phyloP scores from a whole-genome alignment of 2,888 invertebrate species.

The Vesta saturnalis region DNA sequence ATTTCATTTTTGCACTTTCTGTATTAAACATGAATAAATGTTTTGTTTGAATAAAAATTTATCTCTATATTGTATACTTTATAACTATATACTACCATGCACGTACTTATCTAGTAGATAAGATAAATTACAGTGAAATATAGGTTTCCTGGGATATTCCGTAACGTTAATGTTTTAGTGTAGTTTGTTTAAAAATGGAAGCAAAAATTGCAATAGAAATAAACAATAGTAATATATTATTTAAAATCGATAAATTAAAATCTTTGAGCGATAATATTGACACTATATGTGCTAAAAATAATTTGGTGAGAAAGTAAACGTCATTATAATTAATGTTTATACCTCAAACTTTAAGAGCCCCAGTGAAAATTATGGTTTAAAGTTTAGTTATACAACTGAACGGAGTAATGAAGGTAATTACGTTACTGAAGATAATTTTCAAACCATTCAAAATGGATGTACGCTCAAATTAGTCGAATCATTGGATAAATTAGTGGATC shows the following conservation, averaged over 20 bases:
- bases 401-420: constrained; percentile 45
- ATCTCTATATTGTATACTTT: constrained; percentile 4
- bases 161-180: constrained; percentile 10
- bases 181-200: constrained; percentile 30
- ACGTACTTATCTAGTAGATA: constrained; percentile 30
- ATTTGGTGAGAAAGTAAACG: constrained; percentile 36
- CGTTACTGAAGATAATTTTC: constrained; percentile 52
- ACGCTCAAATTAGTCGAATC: constrained; percentile 56
- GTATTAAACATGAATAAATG: not conserved
- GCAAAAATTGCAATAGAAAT: constrained; percentile 42
- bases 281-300: constrained; percentile 38
- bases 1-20: not conserved
- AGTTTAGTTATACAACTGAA: constrained; percentile 48
- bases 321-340: not conserved
- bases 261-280: constrained; percentile 39
- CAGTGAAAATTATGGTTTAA: constrained; percentile 51
- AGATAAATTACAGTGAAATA: constrained; percentile 29
- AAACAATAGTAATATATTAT: constrained; percentile 35
- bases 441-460: constrained; percentile 54
- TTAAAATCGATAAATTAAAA: constrained; percentile 39
- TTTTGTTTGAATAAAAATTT: not conserved
- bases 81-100: constrained; percentile 14
- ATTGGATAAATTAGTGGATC: constrained; percentile 48
- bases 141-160: constrained; percentile 26
- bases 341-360: constrained; percentile 17